A percentile compares a stretch with the other conserved stretches of the same genome.
phyloP scores from a whole-genome alignment of 2,797 vertebrate species.

The Lepilemur ruficaudatus region DNA sequence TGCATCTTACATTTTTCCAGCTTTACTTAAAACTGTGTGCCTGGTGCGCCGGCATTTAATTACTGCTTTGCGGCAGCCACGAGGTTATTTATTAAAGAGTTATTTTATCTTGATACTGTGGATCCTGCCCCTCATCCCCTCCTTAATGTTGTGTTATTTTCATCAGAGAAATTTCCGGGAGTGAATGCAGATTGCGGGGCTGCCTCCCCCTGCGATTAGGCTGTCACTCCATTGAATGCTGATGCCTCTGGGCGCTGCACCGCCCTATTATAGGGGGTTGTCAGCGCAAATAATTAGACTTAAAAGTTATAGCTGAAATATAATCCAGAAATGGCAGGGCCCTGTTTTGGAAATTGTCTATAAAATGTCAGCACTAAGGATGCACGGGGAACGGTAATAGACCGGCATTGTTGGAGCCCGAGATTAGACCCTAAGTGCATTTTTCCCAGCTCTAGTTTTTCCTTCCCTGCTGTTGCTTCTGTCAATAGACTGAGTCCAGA shows the following conservation, averaged over 20 bases:
- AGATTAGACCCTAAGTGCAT: conserved; percentile 83
- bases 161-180: conserved; percentile 87
- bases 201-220: conserved; percentile 84
- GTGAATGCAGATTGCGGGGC: conserved; percentile 86
- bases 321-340: conserved; percentile 87
- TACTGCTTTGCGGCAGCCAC: conserved; percentile 85
- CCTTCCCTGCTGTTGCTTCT: conserved; percentile 81
- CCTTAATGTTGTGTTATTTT: conserved; percentile 88
- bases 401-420: conserved; percentile 83
- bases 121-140: conserved; percentile 83
- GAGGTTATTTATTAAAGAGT: conserved; percentile 90
- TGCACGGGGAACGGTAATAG: conserved; percentile 83
- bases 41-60: conserved; percentile 87
- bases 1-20: conserved; percentile 84
- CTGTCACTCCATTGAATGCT: conserved; percentile 83
- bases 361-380: conserved; percentile 86
- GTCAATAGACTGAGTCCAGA: conserved; percentile 79
- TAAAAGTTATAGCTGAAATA: conserved; percentile 89
- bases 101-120: conserved; percentile 87
- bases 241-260: conserved; percentile 81
- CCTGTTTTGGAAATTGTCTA: conserved; percentile 88
- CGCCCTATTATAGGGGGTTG: conserved; percentile 85
- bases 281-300: conserved; percentile 88
- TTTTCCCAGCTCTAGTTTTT: conserved; percentile 79
- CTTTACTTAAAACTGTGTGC: conserved; percentile 86